These are phyloP conservation scores for Diplolepis rosae DNA, from an alignment of 2,888 invertebrate genomes.

Conservation along the genomic window DNA sequence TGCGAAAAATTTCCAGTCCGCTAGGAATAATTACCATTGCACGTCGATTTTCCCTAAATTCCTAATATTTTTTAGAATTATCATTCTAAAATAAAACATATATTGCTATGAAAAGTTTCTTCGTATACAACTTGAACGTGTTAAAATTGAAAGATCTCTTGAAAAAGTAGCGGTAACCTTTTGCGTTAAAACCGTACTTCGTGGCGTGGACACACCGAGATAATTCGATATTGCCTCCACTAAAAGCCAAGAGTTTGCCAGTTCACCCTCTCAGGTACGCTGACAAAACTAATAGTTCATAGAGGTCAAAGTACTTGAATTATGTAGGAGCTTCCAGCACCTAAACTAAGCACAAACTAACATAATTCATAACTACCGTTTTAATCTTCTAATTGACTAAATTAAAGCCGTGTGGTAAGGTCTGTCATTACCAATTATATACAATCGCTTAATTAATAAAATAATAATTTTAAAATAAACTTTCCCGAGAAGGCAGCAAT, in stretches of 20 bases:
- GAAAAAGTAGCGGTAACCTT: slow-evolving; percentile 8
- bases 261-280: slow-evolving; percentile 20
- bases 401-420: too few relatives aligned
- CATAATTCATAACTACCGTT: slow-evolving; percentile 2
- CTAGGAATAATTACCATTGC: too few relatives aligned
- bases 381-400: too few relatives aligned
- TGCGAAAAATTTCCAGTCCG: too few relatives aligned
- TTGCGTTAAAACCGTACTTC: slow-evolving; percentile 16
- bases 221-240: slow-evolving; percentile 46
- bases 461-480: too few relatives aligned
- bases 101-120: too few relatives aligned
- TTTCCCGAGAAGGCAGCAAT: too few relatives aligned
- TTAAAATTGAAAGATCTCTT: slow-evolving; percentile 12
- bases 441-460: too few relatives aligned
- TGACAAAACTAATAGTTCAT: slow-evolving; percentile 3
- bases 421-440: too few relatives aligned
- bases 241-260: slow-evolving; percentile 39
- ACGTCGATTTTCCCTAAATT: too few relatives aligned
- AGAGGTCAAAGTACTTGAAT: neutral
- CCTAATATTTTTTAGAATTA: too few relatives aligned
- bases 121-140: neutral
- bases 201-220: slow-evolving; percentile 19
- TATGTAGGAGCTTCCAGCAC: neutral
- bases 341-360: neutral
- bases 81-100: too few relatives aligned